phyloP scores from a whole-genome alignment of 2,888 invertebrate genomes.

The Xestoiulus laeticollis region DNA sequence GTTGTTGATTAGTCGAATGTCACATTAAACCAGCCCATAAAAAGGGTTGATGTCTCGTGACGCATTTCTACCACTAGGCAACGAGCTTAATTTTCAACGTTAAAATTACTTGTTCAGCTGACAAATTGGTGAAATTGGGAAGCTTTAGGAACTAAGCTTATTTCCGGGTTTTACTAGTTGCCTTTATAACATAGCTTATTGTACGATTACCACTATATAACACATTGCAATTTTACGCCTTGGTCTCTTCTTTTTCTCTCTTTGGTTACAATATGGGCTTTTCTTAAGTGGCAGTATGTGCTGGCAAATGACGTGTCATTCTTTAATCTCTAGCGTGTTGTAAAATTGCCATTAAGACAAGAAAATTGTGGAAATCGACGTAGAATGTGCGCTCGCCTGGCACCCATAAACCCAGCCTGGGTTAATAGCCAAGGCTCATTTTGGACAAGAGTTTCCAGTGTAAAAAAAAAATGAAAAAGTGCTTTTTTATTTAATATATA shows the following conservation, averaged over 20 bases:
- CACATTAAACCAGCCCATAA: slow-evolving; percentile 1
- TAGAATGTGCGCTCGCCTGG: background rate
- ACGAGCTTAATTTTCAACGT: background rate
- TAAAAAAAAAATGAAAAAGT: background rate
- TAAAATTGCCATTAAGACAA: background rate
- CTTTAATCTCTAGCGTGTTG: slow-evolving; percentile 1
- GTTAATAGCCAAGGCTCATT: background rate
- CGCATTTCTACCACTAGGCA: background rate
- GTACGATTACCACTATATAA: background rate
- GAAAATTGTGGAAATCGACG: slow-evolving; percentile 1
- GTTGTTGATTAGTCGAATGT: background rate
- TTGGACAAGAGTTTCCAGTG: slow-evolving; percentile 15
- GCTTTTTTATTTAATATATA: background rate
- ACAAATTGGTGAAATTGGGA: slow-evolving; percentile 3
- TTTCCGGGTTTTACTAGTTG: background rate
- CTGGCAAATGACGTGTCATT: slow-evolving; percentile 12
- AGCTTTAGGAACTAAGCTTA: background rate
- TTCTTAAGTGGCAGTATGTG: slow-evolving; percentile 2
- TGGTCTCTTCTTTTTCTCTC: background rate
- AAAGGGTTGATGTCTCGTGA: background rate
- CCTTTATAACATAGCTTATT: background rate
- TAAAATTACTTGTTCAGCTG: background rate
- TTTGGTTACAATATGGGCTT: background rate
- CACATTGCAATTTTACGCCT: background rate
- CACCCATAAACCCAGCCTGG: background rate